Evolutionary conservation across 2,888 invertebrate species (phyloP).

Genomic region (Crematogaster levior): DNA sequence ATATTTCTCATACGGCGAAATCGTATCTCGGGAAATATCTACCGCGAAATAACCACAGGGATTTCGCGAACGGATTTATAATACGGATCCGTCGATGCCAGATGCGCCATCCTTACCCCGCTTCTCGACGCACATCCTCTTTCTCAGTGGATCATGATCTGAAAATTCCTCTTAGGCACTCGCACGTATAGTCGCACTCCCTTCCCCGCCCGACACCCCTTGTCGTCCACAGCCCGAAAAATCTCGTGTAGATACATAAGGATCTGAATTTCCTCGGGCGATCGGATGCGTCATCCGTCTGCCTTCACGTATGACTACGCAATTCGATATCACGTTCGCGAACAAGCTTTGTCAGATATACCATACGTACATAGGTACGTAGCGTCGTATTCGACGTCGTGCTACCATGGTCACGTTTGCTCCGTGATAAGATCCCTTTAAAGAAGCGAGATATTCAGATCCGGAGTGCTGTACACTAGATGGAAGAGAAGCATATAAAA

Average conservation of each 20-base stretch:
- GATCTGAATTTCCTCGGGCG: slow-evolving; percentile 78
- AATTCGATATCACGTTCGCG: slow-evolving; percentile 80
- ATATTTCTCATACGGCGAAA: slow-evolving; percentile 59
- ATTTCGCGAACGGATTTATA: slow-evolving; percentile 67
- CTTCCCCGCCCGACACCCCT: background rate
- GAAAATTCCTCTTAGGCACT: slow-evolving; percentile 49
- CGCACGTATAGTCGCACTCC: slow-evolving; percentile 22
- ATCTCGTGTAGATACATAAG: slow-evolving; percentile 69
- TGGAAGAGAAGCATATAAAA: slow-evolving; percentile 53
- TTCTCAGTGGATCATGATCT: slow-evolving; percentile 61
- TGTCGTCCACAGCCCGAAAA: slow-evolving; percentile 52
- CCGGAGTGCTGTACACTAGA: slow-evolving; percentile 51
- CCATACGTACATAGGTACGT: slow-evolving; percentile 14
- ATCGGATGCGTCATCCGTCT: slow-evolving; percentile 78
- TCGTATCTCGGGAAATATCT: slow-evolving; percentile 60
- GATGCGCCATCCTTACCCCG: background rate
- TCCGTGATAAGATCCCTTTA: slow-evolving; percentile 63
- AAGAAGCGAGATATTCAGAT: slow-evolving; percentile 63
- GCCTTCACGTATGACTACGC: slow-evolving; percentile 82
- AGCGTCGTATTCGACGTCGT: slow-evolving; percentile 22
- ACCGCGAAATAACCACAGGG: slow-evolving; percentile 66
- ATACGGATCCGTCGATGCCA: slow-evolving; percentile 63
- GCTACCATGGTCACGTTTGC: slow-evolving; percentile 31
- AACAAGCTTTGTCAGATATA: slow-evolving; percentile 57
- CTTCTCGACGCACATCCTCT: slow-evolving; percentile 39